Evolutionary conservation across 2,113 vertebrate species (phyloP).

Genomic region (Gopherus flavomarginatus): DNA sequence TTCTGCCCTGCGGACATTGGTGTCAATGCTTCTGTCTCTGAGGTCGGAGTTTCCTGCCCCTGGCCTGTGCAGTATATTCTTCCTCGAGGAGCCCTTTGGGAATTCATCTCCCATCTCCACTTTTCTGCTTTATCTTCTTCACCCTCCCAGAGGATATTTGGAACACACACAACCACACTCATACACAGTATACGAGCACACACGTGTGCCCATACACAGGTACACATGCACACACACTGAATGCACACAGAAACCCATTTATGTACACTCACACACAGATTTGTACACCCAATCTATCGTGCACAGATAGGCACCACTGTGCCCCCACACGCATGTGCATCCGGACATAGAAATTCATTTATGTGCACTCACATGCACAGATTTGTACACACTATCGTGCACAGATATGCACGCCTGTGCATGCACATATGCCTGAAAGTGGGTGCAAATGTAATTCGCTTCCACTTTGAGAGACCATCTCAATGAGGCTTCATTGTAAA

Average conservation of each 20-base stretch:
- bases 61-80: neutral
- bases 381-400: neutral
- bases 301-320: neutral
- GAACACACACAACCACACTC: neutral
- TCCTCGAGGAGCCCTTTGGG: neutral
- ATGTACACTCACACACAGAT: neutral
- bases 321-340: no score
- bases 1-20: neutral
- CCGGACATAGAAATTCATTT: neutral
- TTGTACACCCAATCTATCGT: neutral
- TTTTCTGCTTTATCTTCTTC: neutral
- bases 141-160: neutral
- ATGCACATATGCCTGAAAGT: no score
- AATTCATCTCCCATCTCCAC: neutral
- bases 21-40: neutral
- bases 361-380: neutral
- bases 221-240: neutral
- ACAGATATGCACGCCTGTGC: neutral
- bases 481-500: accelerated
- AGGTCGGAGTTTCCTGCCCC: neutral
- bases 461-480: neutral
- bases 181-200: neutral
- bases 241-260: neutral
- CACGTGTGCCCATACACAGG: neutral
- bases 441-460: no score